Evolutionary conservation across 2,888 invertebrate species (phyloP).

Genomic region (Cancer borealis): DNA sequence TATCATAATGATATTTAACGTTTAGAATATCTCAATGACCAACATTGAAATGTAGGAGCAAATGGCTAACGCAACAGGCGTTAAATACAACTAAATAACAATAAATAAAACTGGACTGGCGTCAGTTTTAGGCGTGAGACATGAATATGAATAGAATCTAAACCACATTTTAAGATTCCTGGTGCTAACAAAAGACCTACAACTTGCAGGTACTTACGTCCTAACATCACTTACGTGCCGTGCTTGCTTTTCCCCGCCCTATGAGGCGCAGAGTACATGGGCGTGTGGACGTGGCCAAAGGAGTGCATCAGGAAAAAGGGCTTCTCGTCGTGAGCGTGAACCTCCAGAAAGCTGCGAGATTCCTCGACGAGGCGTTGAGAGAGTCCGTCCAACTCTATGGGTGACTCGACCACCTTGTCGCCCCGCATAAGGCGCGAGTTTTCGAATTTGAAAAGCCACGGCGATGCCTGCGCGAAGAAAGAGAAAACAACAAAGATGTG

Average conservation of each 20-base stretch:
- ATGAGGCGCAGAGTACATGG: constrained; percentile 84
- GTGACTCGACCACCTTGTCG: constrained; percentile 81
- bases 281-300: constrained; percentile 85
- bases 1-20: too few species aligned
- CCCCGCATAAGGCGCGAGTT: constrained; percentile 80
- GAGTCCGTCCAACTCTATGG: constrained; percentile 80
- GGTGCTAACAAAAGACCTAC: not conserved
- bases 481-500: not conserved
- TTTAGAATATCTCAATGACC: too few species aligned
- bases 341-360: constrained; percentile 52
- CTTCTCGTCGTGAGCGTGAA: constrained; percentile 47
- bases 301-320: constrained; percentile 78
- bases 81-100: too few species aligned
- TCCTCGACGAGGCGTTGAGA: constrained; percentile 80
- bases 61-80: too few species aligned
- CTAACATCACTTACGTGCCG: constrained; percentile 79
- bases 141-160: too few species aligned
- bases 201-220: not conserved
- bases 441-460: constrained; percentile 77
- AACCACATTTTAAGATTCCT: not conserved
- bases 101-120: too few species aligned
- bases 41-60: too few species aligned
- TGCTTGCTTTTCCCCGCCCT: constrained; percentile 80
- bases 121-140: too few species aligned
- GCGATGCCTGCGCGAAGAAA: constrained; percentile 59